These are phyloP conservation scores for Heteronetta atricapilla DNA, from an alignment of 2,113 vertebrate genomes.

Conservation along the genomic window DNA sequence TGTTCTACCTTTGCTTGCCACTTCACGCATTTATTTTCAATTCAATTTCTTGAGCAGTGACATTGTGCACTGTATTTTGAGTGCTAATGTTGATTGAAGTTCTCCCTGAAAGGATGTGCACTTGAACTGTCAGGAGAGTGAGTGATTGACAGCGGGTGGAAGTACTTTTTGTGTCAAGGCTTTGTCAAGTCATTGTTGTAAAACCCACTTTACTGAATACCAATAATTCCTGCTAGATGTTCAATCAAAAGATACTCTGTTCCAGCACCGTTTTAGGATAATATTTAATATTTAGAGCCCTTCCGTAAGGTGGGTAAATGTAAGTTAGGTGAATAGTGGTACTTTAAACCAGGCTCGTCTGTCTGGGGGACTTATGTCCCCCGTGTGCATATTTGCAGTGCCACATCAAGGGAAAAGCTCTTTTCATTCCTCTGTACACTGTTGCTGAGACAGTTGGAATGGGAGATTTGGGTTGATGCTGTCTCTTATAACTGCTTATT, in stretches of 20 bases:
- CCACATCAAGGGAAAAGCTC: not conserved
- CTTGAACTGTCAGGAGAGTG: conserved; percentile 76
- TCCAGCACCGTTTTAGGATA: not conserved
- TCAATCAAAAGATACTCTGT: conserved; percentile 11
- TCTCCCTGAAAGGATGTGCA: conserved; percentile 71
- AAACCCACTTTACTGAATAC: conserved; percentile 57
- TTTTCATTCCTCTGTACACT: not conserved
- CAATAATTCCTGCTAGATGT: conserved; percentile 55
- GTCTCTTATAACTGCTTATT: not conserved
- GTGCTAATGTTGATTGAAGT: conserved; percentile 73
- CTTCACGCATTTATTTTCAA: conserved; percentile 43
- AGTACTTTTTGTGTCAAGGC: conserved; percentile 79
- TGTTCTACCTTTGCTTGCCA: conserved; percentile 12
- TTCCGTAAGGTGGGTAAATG: conserved; percentile 18
- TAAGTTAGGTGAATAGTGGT: not conserved
- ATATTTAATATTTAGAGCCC: not conserved
- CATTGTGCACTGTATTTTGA: conserved; percentile 60
- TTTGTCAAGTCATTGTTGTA: conserved; percentile 71
- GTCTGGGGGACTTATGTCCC: not conserved
- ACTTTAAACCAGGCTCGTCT: not conserved
- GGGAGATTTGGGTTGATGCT: not conserved
- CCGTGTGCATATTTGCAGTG: not conserved
- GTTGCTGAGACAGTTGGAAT: not conserved
- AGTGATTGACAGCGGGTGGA: conserved; percentile 71
- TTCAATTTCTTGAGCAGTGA: conserved; percentile 44